Base-by-base conservation (phyloP, 1,140 invertebrate genomes). In the Drosophila ananassae region DNA sequence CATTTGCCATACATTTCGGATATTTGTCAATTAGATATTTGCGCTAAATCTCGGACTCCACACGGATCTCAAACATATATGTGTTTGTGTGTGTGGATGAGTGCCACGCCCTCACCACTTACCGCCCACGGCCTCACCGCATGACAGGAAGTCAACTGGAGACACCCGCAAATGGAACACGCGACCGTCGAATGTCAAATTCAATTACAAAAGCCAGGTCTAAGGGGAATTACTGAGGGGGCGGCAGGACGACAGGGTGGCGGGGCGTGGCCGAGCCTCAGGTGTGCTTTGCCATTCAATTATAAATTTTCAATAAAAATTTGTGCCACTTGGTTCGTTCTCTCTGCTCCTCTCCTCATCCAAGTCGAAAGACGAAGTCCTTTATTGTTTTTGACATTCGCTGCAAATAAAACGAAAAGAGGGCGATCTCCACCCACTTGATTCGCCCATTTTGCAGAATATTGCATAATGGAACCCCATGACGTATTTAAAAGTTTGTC, bases 221-320 rank as follows among this genome's bases (percentile, higher is more conserved):
- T 13, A 10, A 25, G 17, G 51, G 51, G 30, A 53, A 44, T 58
- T 53, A 48, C 30, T 46, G 2, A 2, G 41, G 2, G n/a, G 47
- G 44, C 9, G 25, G n/a, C 12, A 25, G 28, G 17, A 13, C 10
- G 30, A n/a, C 21, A 28, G 17, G 67, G 22, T 28, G 56, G 34
- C 2, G 10, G 34, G 76, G 60, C 60, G 44, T 50, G 57, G 39
- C 61, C 50, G 17, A 60, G 68, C 59, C 79, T 85, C 87, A 90
- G 87, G 87, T 90, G 79, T 83, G 54, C 79, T 77, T 53, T 79
- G 81, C 73, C 76, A 83, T 87, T 87, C 87, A 90, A 90, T 90
- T 90, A 90, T 90, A 90, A 87, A 79, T 79, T 83, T 85, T 77
- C 68, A 89, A 89, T 77, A 82, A 84, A 73, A 83, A 89, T 73